Base-by-base conservation (phyloP, 2,888 invertebrate genomes). In the Nowickia ferox region DNA sequence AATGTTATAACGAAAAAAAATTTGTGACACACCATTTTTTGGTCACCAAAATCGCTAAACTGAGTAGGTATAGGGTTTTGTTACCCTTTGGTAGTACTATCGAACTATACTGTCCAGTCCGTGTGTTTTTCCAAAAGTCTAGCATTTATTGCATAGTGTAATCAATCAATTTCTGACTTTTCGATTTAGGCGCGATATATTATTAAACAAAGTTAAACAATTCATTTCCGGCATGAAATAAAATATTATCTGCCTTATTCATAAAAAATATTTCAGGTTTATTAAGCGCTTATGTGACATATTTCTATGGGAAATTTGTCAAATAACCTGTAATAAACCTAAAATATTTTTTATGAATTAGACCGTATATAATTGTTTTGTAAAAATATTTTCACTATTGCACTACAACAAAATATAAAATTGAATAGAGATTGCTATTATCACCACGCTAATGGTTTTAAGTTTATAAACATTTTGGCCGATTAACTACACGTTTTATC, bases 151-250 rank as follows among this genome's bases (percentile, higher is more conserved):
- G n/a, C n/a, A n/a, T n/a, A n/a, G n/a, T 2, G 30, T 30, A 30
- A 30, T 30, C 3, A 30, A 30, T 30, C 30, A 30, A 51, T 9
- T 51, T 51, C 8, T 51, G 17, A n/a, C 1, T 13, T 1, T 51
- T 17, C 8, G n/a, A 17, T 17, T 17, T 51, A 17, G n/a, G 51
- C 11, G 46, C 30, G 22, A 46, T 30, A 38, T 72, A 48, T 40
- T 59, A 46, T 30, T 53, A 75, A 82, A 69, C 15, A 42, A 11
- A 55, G 19, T 42, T 69, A 10, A 63, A 57, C 17, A 66, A 48
- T 72, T 66, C 57, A 65, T 66, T 80, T 80, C 80, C 65, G 72
- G 72, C 65, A 15, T 72, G n/a, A 74, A 57, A 59, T 55, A 55
- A 72, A 72, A 65, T 71, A 19, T 13, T 66, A 22, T 40, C 48